Evolutionary conservation across 1,140 invertebrate species (phyloP).

Genomic region (Saccostrea cuccullata): DNA sequence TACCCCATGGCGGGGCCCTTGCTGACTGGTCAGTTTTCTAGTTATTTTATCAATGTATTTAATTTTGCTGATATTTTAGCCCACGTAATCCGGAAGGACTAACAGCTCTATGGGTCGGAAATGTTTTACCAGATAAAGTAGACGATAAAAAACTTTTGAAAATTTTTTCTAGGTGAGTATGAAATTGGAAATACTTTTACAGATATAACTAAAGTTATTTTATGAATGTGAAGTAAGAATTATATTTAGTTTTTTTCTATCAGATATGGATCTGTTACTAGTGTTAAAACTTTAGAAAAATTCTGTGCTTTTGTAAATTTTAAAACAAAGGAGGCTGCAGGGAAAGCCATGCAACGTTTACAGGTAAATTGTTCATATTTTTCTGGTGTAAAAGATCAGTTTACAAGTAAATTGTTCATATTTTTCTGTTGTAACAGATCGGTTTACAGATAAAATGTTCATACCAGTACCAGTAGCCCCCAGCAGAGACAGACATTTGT

Average conservation of each 20-base stretch:
- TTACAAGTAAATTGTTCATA: too few relatives aligned
- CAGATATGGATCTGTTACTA: constrained; percentile 80
- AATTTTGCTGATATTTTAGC: constrained; percentile 65
- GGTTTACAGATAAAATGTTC: too few relatives aligned
- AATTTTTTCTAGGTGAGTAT: constrained; percentile 80
- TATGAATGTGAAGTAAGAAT: too few relatives aligned
- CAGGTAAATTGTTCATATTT: constrained; percentile 67
- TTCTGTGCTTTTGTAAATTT: constrained; percentile 82
- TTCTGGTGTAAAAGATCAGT: not conserved
- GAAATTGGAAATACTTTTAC: too few relatives aligned
- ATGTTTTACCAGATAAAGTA: constrained; percentile 80
- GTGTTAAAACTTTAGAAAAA: constrained; percentile 80
- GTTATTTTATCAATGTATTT: not conserved
- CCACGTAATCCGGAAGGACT: constrained; percentile 80
- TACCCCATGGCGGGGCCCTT: too few relatives aligned
- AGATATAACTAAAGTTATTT: too few relatives aligned
- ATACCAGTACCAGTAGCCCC: too few relatives aligned
- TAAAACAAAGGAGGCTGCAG: constrained; percentile 78
- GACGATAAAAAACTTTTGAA: constrained; percentile 79
- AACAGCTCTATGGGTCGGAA: constrained; percentile 81
- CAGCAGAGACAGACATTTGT: constrained; percentile 33
- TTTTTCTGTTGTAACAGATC: too few relatives aligned
- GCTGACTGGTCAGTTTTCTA: too few relatives aligned
- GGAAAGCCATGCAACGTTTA: constrained; percentile 79
- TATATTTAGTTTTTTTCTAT: constrained; percentile 46